These are phyloP conservation scores for Pseudochirops cupreus DNA, from an alignment of 2,797 vertebrate genomes.

Conservation along the genomic window DNA sequence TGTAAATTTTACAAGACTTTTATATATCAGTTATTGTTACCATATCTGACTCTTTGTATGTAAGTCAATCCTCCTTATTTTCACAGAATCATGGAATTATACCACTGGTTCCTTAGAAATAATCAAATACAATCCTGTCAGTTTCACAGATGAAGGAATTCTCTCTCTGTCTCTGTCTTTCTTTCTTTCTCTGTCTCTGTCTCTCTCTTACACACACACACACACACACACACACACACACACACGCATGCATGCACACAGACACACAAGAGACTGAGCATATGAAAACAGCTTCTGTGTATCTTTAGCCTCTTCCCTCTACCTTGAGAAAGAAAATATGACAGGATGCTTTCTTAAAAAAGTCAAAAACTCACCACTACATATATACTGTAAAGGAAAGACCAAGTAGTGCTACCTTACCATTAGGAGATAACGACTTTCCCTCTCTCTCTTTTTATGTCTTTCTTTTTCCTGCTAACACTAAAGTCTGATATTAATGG, in stretches of 20 bases:
- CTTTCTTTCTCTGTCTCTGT: no score
- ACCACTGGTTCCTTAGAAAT: background rate
- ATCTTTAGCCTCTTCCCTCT: background rate
- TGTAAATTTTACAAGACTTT: background rate
- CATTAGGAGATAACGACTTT: conserved; percentile 47
- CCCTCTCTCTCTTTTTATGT: conserved; percentile 68
- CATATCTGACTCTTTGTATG: background rate
- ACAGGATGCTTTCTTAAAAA: background rate
- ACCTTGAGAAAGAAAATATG: background rate
- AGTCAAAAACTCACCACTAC: background rate
- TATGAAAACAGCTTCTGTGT: background rate
- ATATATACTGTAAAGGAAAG: background rate
- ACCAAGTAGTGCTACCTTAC: conserved; percentile 4
- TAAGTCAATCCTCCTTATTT: background rate
- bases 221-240: no score
- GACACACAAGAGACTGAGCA: background rate
- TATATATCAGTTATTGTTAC: background rate
- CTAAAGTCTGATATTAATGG: conserved; percentile 81
- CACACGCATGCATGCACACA: no score
- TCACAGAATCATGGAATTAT: background rate
- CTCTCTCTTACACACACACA: no score
- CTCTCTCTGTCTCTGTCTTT: no score
- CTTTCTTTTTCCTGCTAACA: conserved; percentile 78
- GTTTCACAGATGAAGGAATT: background rate
- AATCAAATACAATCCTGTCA: background rate